A percentile compares a stretch with the other conserved stretches of the same genome.
phyloP scores from a whole-genome alignment of 2,888 invertebrate species.

The Cheilosia grossa region DNA sequence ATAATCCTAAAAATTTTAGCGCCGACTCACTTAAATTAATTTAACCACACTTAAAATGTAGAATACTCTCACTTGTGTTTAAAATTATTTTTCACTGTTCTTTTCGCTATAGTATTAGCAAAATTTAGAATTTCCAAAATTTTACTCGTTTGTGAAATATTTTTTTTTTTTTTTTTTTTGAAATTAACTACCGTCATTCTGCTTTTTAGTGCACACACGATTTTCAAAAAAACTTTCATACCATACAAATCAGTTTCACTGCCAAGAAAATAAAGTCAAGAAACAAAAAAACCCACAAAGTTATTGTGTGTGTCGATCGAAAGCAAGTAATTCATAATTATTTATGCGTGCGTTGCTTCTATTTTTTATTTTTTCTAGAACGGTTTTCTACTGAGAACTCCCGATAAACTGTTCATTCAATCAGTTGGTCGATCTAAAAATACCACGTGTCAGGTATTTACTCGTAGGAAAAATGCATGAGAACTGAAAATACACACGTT shows the following conservation, averaged over 20 bases:
- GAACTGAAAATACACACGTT: not conserved
- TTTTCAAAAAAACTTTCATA: no score
- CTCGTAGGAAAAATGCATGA: not conserved
- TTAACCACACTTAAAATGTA: not conserved
- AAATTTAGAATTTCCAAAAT: not conserved
- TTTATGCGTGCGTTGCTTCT: not conserved
- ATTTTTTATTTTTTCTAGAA: not conserved
- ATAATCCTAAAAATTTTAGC: no score
- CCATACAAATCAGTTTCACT: not conserved
- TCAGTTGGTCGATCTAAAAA: slow-evolving; percentile 14
- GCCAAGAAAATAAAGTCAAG: slow-evolving; percentile 21
- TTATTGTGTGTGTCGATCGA: not conserved
- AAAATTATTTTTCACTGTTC: not conserved
- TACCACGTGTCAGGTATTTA: slow-evolving; percentile 17
- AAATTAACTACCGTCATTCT: not conserved
- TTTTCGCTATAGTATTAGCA: not conserved
- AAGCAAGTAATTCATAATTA: not conserved
- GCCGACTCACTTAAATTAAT: no score
- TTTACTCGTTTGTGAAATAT: not conserved
- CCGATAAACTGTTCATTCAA: not conserved
- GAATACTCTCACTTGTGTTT: not conserved
- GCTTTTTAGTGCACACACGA: no score
- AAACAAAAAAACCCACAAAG: slow-evolving; percentile 11
- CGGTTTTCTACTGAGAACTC: not conserved
- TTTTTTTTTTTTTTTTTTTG: not conserved